Conservation (phyloP, 2,797 vertebrate genomes). For the Muscicapa striata region DNA sequence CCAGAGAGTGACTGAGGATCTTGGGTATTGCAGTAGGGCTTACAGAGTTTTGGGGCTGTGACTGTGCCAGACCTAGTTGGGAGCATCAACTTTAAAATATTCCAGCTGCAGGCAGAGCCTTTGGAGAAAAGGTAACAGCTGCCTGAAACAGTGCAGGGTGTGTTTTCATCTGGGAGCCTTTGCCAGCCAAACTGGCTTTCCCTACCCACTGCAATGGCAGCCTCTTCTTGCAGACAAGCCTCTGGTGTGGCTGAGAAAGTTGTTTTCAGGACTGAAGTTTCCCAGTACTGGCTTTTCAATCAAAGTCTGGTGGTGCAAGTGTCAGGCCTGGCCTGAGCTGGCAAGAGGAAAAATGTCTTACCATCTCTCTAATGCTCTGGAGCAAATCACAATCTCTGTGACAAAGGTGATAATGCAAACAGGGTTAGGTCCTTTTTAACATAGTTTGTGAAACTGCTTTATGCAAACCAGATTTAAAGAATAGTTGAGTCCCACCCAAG, state of each 20-base stretch:
- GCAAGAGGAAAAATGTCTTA: background rate
- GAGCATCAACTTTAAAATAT: background rate
- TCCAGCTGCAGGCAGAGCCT: rapidly evolving
- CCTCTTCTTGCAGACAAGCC: background rate
- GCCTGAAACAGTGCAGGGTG: rapidly evolving
- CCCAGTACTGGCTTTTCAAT: background rate
- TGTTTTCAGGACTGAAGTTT: background rate
- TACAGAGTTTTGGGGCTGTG: background rate
- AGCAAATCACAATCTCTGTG: background rate
- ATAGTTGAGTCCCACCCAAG: background rate
- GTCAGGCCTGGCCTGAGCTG: background rate
- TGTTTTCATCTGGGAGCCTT: background rate
- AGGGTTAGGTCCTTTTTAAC: background rate
- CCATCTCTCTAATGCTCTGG: background rate
- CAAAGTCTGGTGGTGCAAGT: background rate
- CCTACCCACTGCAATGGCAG: background rate
- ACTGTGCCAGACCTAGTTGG: background rate
- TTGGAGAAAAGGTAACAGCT: background rate
- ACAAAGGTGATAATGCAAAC: background rate
- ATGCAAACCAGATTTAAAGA: background rate
- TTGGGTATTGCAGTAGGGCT: background rate
- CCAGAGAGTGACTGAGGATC: rapidly evolving
- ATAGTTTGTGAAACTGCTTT: background rate
- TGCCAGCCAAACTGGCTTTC: background rate
- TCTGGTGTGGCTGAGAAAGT: background rate